These are phyloP conservation scores for Actinernus sp. DNA, from an alignment of 92 coral and sea anemone species.

Conservation along the genomic window DNA sequence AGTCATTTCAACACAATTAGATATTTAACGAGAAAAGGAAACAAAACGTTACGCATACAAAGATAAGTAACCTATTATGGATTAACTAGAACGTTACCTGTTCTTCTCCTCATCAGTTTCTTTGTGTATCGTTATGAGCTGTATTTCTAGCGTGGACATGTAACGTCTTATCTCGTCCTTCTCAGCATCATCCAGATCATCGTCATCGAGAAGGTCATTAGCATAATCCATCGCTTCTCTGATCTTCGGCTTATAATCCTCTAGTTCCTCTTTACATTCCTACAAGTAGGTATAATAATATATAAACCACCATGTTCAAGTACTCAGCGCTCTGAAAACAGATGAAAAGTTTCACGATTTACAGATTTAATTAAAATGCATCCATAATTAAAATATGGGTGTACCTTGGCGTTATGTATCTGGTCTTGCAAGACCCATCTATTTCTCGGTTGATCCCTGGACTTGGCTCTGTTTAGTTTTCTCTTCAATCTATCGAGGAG, in stretches of 20 bases:
- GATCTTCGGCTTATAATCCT: conserved; percentile 33
- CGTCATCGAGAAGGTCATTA: conserved; percentile 24
- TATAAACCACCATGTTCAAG: too few species aligned
- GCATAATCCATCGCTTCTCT: conserved; percentile 46
- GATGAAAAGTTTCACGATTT: too few species aligned
- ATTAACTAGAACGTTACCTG: conserved; percentile 24
- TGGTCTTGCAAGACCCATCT: conserved; percentile 1
- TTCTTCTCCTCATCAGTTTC: conserved; percentile 17
- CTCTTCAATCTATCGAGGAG: conserved; percentile 2
- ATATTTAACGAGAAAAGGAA: too few species aligned
- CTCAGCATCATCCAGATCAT: conserved; percentile 23
- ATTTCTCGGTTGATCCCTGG: conserved; percentile 3
- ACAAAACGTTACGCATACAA: too few species aligned
- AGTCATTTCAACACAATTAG: too few species aligned
- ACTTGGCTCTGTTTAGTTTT: neutral
- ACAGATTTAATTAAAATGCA: too few species aligned
- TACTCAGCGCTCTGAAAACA: too few species aligned
- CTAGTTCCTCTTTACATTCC: conserved; percentile 56
- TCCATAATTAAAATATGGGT: too few species aligned
- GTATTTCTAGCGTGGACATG: conserved; percentile 13
- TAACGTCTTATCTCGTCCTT: conserved; percentile 26
- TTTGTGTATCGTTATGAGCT: conserved; percentile 18
- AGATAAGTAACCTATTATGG: neutral
- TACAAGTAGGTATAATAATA: too few species aligned
- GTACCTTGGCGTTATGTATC: conserved; percentile 19